phyloP scores from a whole-genome alignment of 2,113 vertebrate species.

The Suricata suricatta region DNA sequence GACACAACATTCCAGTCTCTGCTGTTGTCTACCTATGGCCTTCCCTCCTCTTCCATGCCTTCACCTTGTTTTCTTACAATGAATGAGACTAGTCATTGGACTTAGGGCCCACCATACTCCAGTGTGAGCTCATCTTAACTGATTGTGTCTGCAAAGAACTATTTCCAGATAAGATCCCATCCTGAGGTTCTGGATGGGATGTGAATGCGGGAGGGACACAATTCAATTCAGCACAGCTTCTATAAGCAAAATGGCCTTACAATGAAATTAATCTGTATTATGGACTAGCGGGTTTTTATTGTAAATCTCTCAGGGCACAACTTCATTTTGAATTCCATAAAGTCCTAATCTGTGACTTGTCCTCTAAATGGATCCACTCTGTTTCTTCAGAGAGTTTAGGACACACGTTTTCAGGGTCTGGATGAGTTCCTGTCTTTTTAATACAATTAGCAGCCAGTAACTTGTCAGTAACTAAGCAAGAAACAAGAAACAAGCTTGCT shows the following conservation, averaged over 20 bases:
- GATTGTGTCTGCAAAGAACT: background rate
- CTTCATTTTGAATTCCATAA: background rate
- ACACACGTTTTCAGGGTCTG: background rate
- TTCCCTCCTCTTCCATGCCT: background rate
- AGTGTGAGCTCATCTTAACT: background rate
- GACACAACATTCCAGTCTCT: background rate
- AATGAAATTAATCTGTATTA: background rate
- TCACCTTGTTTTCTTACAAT: background rate
- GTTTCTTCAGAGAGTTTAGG: background rate
- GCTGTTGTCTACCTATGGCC: background rate
- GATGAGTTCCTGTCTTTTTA: background rate
- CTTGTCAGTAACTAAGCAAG: no score
- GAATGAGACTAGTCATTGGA: background rate
- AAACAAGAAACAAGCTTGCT: no score
- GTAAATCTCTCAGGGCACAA: background rate
- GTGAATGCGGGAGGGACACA: background rate
- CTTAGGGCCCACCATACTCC: background rate
- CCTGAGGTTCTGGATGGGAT: background rate
- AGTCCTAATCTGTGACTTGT: background rate
- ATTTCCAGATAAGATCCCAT: background rate
- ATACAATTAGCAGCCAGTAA: background rate
- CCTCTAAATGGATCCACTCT: background rate
- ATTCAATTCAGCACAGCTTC: background rate
- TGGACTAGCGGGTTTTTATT: background rate
- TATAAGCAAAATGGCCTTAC: background rate